Evolutionary conservation across 2,888 invertebrate genomes (phyloP).

Genomic region (Heteromurus nitidus): DNA sequence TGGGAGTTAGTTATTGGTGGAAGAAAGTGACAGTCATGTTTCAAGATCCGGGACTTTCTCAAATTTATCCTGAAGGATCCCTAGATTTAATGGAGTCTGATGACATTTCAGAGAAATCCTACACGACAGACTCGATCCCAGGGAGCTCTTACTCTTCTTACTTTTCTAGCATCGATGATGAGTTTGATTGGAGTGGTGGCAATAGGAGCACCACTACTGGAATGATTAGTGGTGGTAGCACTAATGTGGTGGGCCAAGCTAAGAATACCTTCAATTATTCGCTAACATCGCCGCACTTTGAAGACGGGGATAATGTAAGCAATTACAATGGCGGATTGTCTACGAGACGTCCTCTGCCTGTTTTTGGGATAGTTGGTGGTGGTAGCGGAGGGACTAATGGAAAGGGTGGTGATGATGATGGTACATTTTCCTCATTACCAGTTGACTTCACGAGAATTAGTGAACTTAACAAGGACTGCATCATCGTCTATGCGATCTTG

Average conservation of each 20-base stretch:
- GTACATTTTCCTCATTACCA: constrained; percentile 15
- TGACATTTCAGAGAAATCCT: no score
- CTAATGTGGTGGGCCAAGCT: not conserved
- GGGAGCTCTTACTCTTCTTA: not conserved
- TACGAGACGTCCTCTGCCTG: not conserved
- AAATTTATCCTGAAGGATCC: no score
- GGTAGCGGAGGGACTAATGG: not conserved
- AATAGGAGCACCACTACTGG: no score
- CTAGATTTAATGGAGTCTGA: no score
- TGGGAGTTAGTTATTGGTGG: no score
- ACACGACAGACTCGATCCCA: not conserved
- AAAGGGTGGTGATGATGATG: constrained; percentile 2
- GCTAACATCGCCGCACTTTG: not conserved
- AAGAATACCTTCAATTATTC: not conserved
- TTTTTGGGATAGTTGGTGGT: not conserved
- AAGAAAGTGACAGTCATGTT: no score
- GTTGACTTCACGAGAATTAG: constrained; percentile 57
- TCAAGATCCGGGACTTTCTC: no score
- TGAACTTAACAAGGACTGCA: constrained; percentile 69
- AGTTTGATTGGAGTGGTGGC: not conserved
- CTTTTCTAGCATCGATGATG: not conserved
- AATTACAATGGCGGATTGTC: not conserved
- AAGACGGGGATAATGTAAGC: not conserved
- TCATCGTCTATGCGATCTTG: constrained; percentile 81
- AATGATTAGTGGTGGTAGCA: no score